A percentile compares a stretch with the other conserved stretches of the same genome.
Conservation (phyloP, 23 tunicate species). For the Pegea sp. region DNA sequence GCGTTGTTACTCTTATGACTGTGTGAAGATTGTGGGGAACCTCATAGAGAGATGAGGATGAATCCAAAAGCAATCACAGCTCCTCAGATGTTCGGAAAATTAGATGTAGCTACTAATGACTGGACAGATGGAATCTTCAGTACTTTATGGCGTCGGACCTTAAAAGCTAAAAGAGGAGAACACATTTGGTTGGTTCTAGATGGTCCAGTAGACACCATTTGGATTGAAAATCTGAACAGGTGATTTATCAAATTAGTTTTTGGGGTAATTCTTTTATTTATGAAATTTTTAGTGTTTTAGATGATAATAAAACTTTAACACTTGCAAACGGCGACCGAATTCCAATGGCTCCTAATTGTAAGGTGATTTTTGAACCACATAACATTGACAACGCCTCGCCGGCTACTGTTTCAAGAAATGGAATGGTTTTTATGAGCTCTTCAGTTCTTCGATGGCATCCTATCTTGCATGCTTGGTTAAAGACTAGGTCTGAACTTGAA, state of each 20-base stretch:
- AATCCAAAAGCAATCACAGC: slow-evolving; percentile 98
- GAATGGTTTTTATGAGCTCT: slow-evolving; percentile 96
- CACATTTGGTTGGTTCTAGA: slow-evolving; percentile 90
- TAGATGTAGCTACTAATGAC: slow-evolving; percentile 93
- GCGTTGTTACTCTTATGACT: not conserved
- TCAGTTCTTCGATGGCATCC: slow-evolving; percentile 82
- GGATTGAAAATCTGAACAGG: slow-evolving; percentile 97
- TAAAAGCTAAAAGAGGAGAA: slow-evolving; percentile 75
- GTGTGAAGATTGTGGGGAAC: slow-evolving; percentile 60
- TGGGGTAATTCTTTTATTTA: not conserved
- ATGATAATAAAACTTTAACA: slow-evolving; percentile 85
- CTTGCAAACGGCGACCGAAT: slow-evolving; percentile 93
- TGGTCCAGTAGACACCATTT: slow-evolving; percentile 95
- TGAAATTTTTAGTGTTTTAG: slow-evolving; percentile 41
- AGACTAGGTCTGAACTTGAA: slow-evolving; percentile 29
- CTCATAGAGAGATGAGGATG: slow-evolving; percentile 92
- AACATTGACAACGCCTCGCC: slow-evolving; percentile 97
- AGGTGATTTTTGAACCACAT: slow-evolving; percentile 82
- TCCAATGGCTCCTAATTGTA: slow-evolving; percentile 95
- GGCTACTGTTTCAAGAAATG: slow-evolving; percentile 86
- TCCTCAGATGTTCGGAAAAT: slow-evolving; percentile 90
- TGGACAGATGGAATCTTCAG: slow-evolving; percentile 98
- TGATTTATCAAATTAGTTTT: slow-evolving; percentile 1
- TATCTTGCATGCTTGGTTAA: slow-evolving; percentile 61
- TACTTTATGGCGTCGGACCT: slow-evolving; percentile 81